These are phyloP conservation scores for Sminthurides aquaticus DNA, from an alignment of 2,888 invertebrate species.

Conservation along the genomic window DNA sequence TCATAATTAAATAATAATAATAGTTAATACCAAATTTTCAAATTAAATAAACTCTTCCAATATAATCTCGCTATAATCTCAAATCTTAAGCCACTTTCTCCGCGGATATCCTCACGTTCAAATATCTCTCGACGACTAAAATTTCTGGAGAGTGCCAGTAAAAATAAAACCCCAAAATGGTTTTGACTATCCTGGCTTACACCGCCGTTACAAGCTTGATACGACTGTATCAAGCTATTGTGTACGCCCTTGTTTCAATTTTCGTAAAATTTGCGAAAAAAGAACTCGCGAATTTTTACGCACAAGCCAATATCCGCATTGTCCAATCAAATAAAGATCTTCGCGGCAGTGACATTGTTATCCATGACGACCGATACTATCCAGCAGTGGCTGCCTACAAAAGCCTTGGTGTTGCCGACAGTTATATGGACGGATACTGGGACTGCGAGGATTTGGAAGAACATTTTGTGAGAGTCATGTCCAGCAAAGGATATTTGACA, in stretches of 20 bases:
- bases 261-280: not conserved
- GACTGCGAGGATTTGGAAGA: not conserved
- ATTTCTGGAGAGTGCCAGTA: no score
- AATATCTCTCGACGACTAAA: no score
- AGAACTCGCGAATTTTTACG: not conserved
- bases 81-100: no score
- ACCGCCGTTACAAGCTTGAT: not conserved
- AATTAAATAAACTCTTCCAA: no score
- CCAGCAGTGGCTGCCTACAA: not conserved
- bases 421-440: not conserved
- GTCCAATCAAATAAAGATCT: not conserved
- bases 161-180: no score
- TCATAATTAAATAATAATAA: no score
- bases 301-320: not conserved
- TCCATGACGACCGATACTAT: not conserved
- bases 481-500: not conserved
- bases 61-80: no score
- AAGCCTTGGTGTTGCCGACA: not conserved
- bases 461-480: not conserved
- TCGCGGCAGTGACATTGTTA: not conserved
- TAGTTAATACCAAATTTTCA: no score
- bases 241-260: not conserved
- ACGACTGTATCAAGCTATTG: not conserved
- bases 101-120: no score
- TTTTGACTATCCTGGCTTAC: not conserved